Evolutionary conservation across 2,888 invertebrate genomes (phyloP), one percentile per base, ranked within the genome.

Genomic region (Caenorhabditis sulstoni): DNA sequence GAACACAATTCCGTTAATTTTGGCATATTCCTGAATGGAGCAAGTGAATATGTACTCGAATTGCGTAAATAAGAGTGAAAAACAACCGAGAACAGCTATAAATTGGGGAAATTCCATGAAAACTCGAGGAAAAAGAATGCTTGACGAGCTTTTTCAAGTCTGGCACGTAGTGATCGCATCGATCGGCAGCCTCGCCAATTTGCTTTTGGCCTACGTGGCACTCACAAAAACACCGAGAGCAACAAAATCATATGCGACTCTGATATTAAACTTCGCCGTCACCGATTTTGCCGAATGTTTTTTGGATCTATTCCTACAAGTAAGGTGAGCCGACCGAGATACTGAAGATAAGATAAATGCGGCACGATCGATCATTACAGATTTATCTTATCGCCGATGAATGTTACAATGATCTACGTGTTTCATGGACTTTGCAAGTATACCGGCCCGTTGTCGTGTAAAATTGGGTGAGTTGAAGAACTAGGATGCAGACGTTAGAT

Each of bases 251-350:
- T 76, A 76, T 44, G 62, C 67, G 1, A 68, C 68, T 14, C n/a
- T 76, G 8, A 76, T 76, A 16, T 29, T 76, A 20, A 76, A 76
- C 45, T 76, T 76, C 62, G 76, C 62, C 3, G 23, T 76, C 3
- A 68, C 67, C 2, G 76, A 76, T 18, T 62, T 68, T 29, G 14
- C 47, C 1, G 62, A 45, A 35, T 76, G 76, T 11, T 49, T 66
- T 45, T n/a, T 64, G 5, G 74, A 74, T 37, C 45, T 58, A 8
- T 66, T 71, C n/a, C 22, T 55, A 3, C 53, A 53, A 16, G 35
- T 47, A 2, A n/a, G 62, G 61, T 67, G 14, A 39, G n/a, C 1
- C 18, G 14, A 20, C 1, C 12, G 14, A 3, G 41, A 41, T 3
- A 41, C 39, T 1, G 18, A 20, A 64, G 8, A n/a, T 2, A 5